Conservation (phyloP, 2,113 vertebrate species). For the Phocoena sinus region DNA sequence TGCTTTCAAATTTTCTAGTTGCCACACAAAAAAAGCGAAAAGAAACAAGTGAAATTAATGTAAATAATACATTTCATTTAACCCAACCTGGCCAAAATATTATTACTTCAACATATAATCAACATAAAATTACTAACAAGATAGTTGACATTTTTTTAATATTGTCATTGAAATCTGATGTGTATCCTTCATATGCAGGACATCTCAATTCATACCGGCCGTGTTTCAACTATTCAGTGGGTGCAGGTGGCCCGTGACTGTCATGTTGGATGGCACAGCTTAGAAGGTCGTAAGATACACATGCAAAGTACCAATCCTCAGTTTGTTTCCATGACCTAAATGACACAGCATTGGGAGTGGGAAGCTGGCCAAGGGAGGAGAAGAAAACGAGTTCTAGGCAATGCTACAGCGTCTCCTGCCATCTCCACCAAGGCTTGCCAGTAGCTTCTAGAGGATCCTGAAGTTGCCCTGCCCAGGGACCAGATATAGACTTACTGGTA, state of each 20-base stretch:
- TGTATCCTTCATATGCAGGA: background rate
- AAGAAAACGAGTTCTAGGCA: background rate
- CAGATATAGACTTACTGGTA: background rate
- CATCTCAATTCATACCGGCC: background rate
- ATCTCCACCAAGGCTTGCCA: background rate
- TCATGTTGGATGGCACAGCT: background rate
- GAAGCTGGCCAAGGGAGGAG: background rate
- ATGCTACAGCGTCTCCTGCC: background rate
- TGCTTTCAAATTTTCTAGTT: background rate
- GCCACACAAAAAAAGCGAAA: background rate
- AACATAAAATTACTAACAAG: background rate
- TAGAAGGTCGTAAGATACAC: background rate
- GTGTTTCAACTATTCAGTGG: background rate
- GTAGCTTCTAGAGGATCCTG: background rate
- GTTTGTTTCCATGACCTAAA: background rate
- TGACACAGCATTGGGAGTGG: background rate
- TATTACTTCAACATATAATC: background rate
- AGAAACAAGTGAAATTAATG: background rate
- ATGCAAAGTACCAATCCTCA: background rate
- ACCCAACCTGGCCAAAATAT: background rate
- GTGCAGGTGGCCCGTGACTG: background rate
- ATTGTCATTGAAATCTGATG: background rate
- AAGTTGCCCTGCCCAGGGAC: background rate
- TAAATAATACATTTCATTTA: background rate
- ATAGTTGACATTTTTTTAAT: background rate